Conservation (phyloP, 2,888 invertebrate genomes). For the Fragum fragum region DNA sequence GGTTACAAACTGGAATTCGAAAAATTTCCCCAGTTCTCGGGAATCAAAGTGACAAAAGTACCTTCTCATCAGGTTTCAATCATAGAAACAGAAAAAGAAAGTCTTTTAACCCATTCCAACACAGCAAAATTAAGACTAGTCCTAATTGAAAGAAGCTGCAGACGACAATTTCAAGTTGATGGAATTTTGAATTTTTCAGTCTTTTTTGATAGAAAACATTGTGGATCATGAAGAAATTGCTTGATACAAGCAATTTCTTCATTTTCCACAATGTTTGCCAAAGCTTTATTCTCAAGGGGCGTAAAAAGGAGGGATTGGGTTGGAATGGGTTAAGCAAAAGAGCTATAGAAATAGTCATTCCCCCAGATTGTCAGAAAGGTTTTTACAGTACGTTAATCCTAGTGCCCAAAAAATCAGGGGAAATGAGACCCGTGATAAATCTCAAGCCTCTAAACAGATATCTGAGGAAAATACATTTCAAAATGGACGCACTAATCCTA, state of each 20-base stretch:
- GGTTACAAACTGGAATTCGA: constrained; percentile 34
- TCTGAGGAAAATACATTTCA: constrained; percentile 28
- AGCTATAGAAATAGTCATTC: constrained; percentile 26
- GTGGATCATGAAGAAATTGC: too few relatives aligned
- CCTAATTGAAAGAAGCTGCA: too few relatives aligned
- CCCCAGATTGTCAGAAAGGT: constrained; percentile 13
- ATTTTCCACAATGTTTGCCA: too few relatives aligned
- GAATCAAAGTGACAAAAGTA: constrained; percentile 27
- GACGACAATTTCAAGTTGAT: too few relatives aligned
- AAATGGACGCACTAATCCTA: constrained; percentile 12
- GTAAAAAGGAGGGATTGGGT: too few relatives aligned
- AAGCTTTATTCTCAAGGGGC: too few relatives aligned
- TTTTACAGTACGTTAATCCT: constrained; percentile 35
- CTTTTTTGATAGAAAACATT: too few relatives aligned
- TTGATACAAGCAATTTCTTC: too few relatives aligned
- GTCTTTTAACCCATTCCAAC: too few relatives aligned
- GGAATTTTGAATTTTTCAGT: too few relatives aligned
- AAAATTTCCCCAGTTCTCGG: constrained; percentile 18
- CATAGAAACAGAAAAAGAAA: constrained; percentile 9
- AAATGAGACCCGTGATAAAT: constrained; percentile 27
- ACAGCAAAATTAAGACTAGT: too few relatives aligned
- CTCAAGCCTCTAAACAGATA: constrained; percentile 14
- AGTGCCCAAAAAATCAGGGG: constrained; percentile 20
- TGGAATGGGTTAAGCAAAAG: constrained; percentile 27
- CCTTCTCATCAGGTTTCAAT: constrained; percentile 5